Base-by-base conservation (phyloP, 1,140 invertebrate genomes). In the Drosophila tristis region DNA sequence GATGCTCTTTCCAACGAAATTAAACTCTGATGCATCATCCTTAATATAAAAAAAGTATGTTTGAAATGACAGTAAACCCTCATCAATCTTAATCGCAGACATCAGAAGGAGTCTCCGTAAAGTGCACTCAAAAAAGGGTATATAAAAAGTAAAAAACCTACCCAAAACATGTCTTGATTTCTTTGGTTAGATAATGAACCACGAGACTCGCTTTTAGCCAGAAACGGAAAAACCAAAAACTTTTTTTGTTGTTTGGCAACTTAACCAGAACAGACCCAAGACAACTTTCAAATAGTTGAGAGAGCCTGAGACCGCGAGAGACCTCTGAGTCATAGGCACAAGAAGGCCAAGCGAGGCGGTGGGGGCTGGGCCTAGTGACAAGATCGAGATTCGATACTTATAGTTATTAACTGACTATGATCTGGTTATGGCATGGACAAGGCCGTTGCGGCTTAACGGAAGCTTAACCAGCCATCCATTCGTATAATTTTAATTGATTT, bases 221-320 rank as follows among this genome's bases (percentile, higher is more conserved):
- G 26, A 53, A 31, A 31, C 31, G 2, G 31, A 31, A 31, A 45
- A 47, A 48, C 8, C 51, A 31, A 50, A 13, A 35, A 25, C 11
- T 42, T 35, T 48, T 11, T 45, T 75, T 74, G 73, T 74, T 35
- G 73, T 53, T 75, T 76, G 74, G 72, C 72, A 76, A 61, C 71
- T 59, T 44, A 15, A 54, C 42, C 57, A 76, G 72, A 62, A 50
- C 66, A 48, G n/a, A 48, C 13, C 56, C 49, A 53, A 68, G 62
- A 53, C 71, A 67, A 84, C 80, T 84, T 84, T 84, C 80, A 84
- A 84, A 84, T 72, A 45, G 25, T 53, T 31, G 16, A 75, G 25
- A 35, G 29, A 80, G n/a, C 42, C 35, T 51, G 71, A 53, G 8
- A 59, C 44, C n/a, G 6, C 47, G 5, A 9, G 20, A 35, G 11